Base-by-base conservation (phyloP, 2,113 vertebrate species). In the Microcebus murinus region DNA sequence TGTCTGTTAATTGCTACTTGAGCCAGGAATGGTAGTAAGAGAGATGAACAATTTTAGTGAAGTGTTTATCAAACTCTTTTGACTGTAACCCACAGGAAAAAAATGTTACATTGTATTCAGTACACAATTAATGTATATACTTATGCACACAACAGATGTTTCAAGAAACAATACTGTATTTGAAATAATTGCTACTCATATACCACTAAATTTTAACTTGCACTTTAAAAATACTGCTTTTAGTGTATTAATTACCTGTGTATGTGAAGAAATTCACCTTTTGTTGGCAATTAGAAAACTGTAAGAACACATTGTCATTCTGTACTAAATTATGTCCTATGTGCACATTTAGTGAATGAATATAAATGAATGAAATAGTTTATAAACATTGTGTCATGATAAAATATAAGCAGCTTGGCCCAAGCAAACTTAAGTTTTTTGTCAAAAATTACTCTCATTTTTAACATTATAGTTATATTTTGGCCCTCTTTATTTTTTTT, bases 321-420 rank as follows among this genome's bases (percentile, higher is more conserved):
- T 70, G 4, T 83, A 87, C 8, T 80, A 79, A 87, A 79, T 91
- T 70, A 71, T 70, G 29, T 65, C 63, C 5, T 80, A 7, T 95
- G 29, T 88, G 52, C 91, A 6, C 76, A 68, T 87, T 77, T 95
- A 84, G 79, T 96, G 59, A 14, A 81, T 96, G 59, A 14, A 81
- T 45, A 45, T 63, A 87, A 55, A 48, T 59, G 80, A 68, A 80
- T 94, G 77, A 93, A 70, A 50, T 95, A 82, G 63, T 94, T 96
- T 80, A 36, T 14, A 84, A 84, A 20, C 21, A 3, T 96, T 94
- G 23, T 82, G 23, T 90, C 57, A 90, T 94, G 70, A 48, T 95
- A 63, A 97, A 87, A 90, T 90, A 50, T 39, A 92, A 79, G 39
- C 55, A 89, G 11, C 42, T 95, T 96, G 92, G 29, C 50, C 34